Base-by-base conservation (phyloP, 2,797 vertebrate species). In the Enteromius paludinosus region DNA sequence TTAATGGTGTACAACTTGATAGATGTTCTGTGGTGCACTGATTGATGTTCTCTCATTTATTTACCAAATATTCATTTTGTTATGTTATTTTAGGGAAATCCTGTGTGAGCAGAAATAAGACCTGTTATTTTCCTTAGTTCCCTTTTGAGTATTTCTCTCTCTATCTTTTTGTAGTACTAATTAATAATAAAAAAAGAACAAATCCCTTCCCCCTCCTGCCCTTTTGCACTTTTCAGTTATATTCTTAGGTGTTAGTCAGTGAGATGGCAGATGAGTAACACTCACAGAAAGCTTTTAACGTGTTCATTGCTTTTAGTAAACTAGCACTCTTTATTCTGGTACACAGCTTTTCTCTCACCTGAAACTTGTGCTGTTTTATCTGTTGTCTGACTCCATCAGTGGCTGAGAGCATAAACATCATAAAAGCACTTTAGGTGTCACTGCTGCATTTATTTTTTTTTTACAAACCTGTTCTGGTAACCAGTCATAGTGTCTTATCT, bases 241-340 rank as follows among this genome's bases (percentile, higher is more conserved):
- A 47, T 79, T 68, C 73, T 78, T 47, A 69, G 80, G 49, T 66
- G 62, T 78, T 23, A 7, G 64, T 17, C 54, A 35, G 70, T 5
- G 78, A 54, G 47, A 43, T 20, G 77, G 49, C 52, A 56, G 73
- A 78, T 85, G 71, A 79, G 77, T 82, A 81, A 84, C 66, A 56
- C 56, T 81, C 47, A 69, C 68, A 78, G 65, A 78, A 83, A 81
- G 71, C 75, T 78, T 79, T 87, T 69, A 79, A 64, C 72, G 25
- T 83, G 65, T 54, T 65, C 1, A 1, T 68, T 70, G 20, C 38
- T 52, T 73, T 74, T 41, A 56, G 56, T 61, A n/a, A 15, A 5
- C 77, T 30, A 23, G 12, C 47, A 59, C 9, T 20, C 35, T 49
- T 45, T 74, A 49, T 52, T 72, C 5, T 25, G 66, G 23, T 30